Percentiles rank a stretch among this genome's conserved stretches.
Conservation (phyloP, 2,797 vertebrate genomes). For the Coregonus ussuriensis region DNA sequence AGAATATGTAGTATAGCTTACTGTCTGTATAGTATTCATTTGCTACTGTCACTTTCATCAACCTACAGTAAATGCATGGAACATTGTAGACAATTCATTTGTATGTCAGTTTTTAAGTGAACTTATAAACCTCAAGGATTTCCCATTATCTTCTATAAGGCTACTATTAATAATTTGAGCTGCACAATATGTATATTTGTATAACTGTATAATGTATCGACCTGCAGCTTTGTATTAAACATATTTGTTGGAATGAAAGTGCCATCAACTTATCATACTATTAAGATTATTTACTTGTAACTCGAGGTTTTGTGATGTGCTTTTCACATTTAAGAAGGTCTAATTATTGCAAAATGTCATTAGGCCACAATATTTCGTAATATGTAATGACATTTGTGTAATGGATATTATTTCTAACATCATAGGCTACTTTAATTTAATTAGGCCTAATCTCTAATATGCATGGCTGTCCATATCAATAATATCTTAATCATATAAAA, state of each 20-base stretch:
- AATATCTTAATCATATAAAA: background rate
- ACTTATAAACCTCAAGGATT: background rate
- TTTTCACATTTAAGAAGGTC: background rate
- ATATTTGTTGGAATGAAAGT: background rate
- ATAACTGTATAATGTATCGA: background rate
- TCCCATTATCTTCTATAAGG: background rate
- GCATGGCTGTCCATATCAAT: background rate
- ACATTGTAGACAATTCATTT: background rate
- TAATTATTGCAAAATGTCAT: background rate
- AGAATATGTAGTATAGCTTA: background rate
- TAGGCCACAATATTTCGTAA: background rate
- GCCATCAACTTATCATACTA: background rate
- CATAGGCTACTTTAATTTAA: background rate
- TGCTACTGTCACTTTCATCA: background rate
- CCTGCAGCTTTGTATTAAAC: background rate
- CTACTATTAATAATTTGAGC: background rate
- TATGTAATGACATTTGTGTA: background rate
- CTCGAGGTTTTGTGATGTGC: background rate
- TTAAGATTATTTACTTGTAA: background rate
- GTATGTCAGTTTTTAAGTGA: background rate
- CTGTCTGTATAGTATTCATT: background rate
- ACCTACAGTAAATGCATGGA: background rate
- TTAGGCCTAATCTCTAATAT: background rate
- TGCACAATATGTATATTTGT: background rate
- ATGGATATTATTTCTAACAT: background rate